Conservation (phyloP, 1,140 invertebrate genomes). For the Pseudoatta argentina region DNA sequence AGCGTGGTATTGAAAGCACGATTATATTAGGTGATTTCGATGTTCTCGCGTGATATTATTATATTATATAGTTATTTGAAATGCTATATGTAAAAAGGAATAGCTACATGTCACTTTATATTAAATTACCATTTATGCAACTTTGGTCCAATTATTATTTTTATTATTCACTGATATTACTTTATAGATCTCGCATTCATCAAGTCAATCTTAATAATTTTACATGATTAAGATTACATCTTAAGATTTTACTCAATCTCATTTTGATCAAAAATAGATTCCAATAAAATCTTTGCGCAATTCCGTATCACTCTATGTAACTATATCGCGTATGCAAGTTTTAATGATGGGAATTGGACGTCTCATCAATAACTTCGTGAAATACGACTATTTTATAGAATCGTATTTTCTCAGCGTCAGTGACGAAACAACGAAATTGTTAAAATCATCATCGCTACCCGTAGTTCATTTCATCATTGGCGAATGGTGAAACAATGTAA, state of each 20-base stretch:
- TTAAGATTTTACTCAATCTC: not conserved
- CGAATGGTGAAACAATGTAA: not conserved
- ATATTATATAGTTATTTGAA: not conserved
- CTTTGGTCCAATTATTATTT: not conserved
- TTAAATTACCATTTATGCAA: not conserved
- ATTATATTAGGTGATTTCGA: slow-evolving; percentile 41
- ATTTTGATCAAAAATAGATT: slow-evolving; percentile 16
- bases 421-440: slow-evolving; percentile 23
- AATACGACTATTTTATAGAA: slow-evolving; percentile 46
- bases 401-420: slow-evolving; percentile 3
- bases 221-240: too few relatives aligned
- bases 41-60: not conserved
- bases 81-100: not conserved
- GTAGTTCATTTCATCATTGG: not conserved
- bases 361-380: slow-evolving; percentile 42
- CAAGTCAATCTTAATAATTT: not conserved
- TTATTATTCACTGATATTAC: not conserved
- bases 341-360: slow-evolving; percentile 30
- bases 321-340: not conserved
- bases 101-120: not conserved
- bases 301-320: slow-evolving; percentile 25
- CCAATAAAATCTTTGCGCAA: slow-evolving; percentile 23
- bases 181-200: not conserved
- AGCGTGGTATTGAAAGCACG: slow-evolving; percentile 24
- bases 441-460: slow-evolving; percentile 20